Evolutionary conservation across 1,140 invertebrate genomes (phyloP).

Genomic region (Formica exsecta): DNA sequence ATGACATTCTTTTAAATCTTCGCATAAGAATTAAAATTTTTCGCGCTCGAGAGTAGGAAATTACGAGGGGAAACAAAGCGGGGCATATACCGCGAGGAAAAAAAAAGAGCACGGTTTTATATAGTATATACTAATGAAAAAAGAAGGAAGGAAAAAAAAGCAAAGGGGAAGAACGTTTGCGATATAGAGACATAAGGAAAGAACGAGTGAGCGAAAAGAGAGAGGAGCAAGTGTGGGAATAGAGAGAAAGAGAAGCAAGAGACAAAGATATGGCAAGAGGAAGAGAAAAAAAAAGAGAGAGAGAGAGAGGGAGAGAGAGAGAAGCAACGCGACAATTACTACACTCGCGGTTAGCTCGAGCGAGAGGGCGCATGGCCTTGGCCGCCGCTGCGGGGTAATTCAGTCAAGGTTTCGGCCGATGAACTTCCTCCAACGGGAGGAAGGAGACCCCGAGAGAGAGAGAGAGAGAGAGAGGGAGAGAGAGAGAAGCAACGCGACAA

Average conservation of each 20-base stretch:
- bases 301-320: constrained; percentile 40
- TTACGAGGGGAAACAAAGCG: constrained; percentile 34
- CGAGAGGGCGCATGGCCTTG: constrained; percentile 87
- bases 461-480: constrained; percentile 47
- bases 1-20: background rate
- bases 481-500: constrained; percentile 66
- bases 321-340: constrained; percentile 61
- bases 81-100: background rate
- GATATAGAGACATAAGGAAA: constrained; percentile 22
- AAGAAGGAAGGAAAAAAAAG: constrained; percentile 21
- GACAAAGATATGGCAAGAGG: constrained; percentile 29
- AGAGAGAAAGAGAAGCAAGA: constrained; percentile 50
- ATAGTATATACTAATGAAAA: background rate
- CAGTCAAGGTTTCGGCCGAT: constrained; percentile 91
- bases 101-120: background rate
- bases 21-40: constrained; percentile 12
- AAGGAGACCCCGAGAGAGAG: constrained; percentile 73
- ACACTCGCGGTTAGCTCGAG: constrained; percentile 74
- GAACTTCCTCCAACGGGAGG: constrained; percentile 86
- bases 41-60: background rate
- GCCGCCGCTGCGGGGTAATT: constrained; percentile 89
- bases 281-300: constrained; percentile 39
- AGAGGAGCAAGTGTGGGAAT: constrained; percentile 8
- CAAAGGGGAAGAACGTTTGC: constrained; percentile 22
- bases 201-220: constrained; percentile 27